Base-by-base conservation (phyloP, 2,888 invertebrate genomes). In the Xylophagus ater region DNA sequence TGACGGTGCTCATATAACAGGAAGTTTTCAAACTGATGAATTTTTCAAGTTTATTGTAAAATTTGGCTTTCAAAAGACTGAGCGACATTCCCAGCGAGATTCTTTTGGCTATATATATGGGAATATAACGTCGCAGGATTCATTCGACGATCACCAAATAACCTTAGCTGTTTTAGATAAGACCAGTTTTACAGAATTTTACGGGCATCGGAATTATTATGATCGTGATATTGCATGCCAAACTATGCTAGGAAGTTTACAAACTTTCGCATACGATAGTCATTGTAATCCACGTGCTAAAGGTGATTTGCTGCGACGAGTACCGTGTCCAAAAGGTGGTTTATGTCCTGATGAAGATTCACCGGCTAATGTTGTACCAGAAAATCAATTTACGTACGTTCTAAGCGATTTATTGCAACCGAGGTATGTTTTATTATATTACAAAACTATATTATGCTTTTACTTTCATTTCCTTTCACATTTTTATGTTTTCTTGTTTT, bases 1-100 rank as follows among this genome's bases (percentile, higher is more conserved):
- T 39, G 43, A 46, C 5, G 52, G 54, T 33, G 74, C 74, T 6
- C 80, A 76, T 56, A 64, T 81, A 32, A 69, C 68, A 48, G 81
- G 81, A 26, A 72, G 69, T 5, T 81, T 79, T 60, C 69, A 71
- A 47, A 72, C 76, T 3, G 68, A 70, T 33, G 81, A 86, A 33
- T 88, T 88, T 64, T 93, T 92, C 60, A 82, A 84, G 65, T 92
- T 96, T 65, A 70, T 97, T 37, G 76, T 88, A 15, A 94, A 94
- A 65, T 97, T 94, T 65, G 96, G 94, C 41, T 89, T 96, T 61
- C 94, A 96, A 67, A 92, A 93, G 66, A 93, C 94, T 10, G 88
- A 90, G 62, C 74, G 80, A 29, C 82, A 88, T 61, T 78, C 81
- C 51, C 77, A 80, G 54, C 81, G 79, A 51, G 81, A 86, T 56